Evolutionary conservation across 2,797 vertebrate species (phyloP), one percentile per base, ranked within the genome.

Genomic region (Poeciliopsis turneri): DNA sequence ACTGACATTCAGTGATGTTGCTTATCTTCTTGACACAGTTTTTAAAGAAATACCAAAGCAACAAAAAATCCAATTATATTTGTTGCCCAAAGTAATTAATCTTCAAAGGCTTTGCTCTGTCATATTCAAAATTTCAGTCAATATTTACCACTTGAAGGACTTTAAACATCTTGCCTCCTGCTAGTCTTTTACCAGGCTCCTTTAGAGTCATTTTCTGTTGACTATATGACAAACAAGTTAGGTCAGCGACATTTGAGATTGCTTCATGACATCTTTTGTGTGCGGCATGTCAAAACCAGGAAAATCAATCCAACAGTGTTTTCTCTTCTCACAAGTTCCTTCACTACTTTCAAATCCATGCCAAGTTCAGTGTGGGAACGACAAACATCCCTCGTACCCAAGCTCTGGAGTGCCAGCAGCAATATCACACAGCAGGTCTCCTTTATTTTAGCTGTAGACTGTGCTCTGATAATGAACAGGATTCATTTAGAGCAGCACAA

Each of bases 321-420:
- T 90, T 83, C 41, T 83, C 84, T 90, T 92, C 87, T 82, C 43
- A 85, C 85, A 90, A 88, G 87, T 91, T 90, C 88, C 83, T 80
- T 79, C 30, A 66, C 84, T 18, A 45, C 16, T 28, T 85, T 80
- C 86, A 82, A 86, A 89, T 64, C 78, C 77, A 86, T 92, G 93
- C 92, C 93, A 95, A 94, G 89, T 91, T 84, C 83, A 92, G 87
- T 95, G 93, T 95, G 93, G 94, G 94, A 95, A 95, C 87, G 82
- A 93, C 93, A 95, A 95, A 95, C 93, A 94, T 90, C 92, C 86
- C 91, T 85, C 84, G 84, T 92, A 94, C 93, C 89, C 92, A 93
- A 89, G 90, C 87, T 79, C 89, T 82, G 66, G 88, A 82, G 85
- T 92, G 90, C 89, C 92, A 89, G 88, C 79, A 82, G 86, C 43